Conservation (phyloP, 2,113 vertebrate genomes). For the Varanus salvator region DNA sequence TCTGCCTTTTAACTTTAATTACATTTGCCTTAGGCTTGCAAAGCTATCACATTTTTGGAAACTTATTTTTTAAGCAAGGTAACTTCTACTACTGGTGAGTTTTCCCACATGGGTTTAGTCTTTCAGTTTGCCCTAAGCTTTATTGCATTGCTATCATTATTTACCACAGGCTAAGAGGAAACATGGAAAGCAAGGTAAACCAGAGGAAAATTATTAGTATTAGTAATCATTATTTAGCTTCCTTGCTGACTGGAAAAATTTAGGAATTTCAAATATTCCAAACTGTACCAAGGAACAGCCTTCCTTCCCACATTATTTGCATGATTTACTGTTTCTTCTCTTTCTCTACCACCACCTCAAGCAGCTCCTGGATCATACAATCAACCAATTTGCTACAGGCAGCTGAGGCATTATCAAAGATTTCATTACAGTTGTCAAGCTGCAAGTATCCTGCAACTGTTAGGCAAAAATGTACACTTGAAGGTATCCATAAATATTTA, state of each 20-base stretch:
- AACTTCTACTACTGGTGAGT: constrained; percentile 29
- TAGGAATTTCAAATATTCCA: constrained; percentile 18
- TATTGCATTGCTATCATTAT: neutral
- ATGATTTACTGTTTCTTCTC: constrained; percentile 29
- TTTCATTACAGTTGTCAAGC: constrained; percentile 18
- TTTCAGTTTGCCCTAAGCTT: constrained; percentile 20
- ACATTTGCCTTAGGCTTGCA: constrained; percentile 64
- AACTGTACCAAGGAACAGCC: neutral
- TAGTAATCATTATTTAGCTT: neutral
- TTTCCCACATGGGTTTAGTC: constrained; percentile 17
- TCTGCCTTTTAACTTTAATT: constrained; percentile 70
- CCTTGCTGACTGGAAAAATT: constrained; percentile 25
- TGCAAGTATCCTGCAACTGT: constrained; percentile 46
- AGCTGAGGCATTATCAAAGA: constrained; percentile 43
- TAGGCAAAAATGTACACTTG: constrained; percentile 48
- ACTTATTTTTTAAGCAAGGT: constrained; percentile 46
- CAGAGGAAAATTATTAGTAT: neutral
- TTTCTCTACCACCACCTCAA: neutral
- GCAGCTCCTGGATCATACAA: constrained; percentile 18
- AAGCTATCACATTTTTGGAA: constrained; percentile 58
- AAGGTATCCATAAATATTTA: constrained; percentile 23
- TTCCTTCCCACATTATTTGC: neutral
- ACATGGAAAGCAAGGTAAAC: neutral
- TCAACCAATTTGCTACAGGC: constrained; percentile 52
- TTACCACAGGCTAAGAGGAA: constrained; percentile 31